A percentile compares a stretch with the other conserved stretches of the same genome.
Conservation (phyloP, 1,140 invertebrate genomes). For the Drosophila persimilis region DNA sequence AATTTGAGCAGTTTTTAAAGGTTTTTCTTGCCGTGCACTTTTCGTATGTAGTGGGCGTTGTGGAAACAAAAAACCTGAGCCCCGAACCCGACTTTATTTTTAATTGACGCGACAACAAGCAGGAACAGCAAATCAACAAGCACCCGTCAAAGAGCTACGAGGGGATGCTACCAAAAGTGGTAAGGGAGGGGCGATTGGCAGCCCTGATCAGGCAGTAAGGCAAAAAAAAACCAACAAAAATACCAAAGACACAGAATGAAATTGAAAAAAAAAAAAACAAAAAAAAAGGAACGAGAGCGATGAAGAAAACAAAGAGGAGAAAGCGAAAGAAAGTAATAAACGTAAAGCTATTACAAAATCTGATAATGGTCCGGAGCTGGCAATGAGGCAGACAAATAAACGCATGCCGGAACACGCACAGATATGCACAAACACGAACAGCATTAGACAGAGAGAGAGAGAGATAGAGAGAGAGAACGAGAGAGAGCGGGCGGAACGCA, state of each 20-base stretch:
- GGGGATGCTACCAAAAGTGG: neutral
- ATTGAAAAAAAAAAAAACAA: conserved; percentile 66
- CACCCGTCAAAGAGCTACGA: conserved; percentile 7
- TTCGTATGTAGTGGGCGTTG: neutral
- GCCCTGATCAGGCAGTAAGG: conserved; percentile 32
- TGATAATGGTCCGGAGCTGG: conserved; percentile 78
- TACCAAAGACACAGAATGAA: conserved; percentile 56
- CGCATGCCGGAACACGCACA: conserved; percentile 57
- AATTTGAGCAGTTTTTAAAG: too few species aligned
- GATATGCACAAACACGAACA: neutral
- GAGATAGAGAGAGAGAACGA: conserved; percentile 5
- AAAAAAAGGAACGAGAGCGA: conserved; percentile 52
- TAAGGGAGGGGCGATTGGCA: too few species aligned
- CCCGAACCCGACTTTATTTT: conserved; percentile 32
- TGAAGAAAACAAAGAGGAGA: conserved; percentile 61
- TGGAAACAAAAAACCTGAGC: conserved; percentile 33
- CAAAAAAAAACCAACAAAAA: conserved; percentile 51
- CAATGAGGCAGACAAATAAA: conserved; percentile 68
- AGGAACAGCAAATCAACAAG: conserved; percentile 72
- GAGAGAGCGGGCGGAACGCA: conserved; percentile 38
- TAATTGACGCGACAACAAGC: conserved; percentile 55
- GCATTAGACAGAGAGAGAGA: conserved; percentile 24
- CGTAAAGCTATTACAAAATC: conserved; percentile 82
- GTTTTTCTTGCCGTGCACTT: too few species aligned
- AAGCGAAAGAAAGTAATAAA: conserved; percentile 78